Evolutionary conservation across 2,888 invertebrate species (phyloP), one percentile per base, ranked within the genome.

Genomic region (Drosophila emarginata): DNA sequence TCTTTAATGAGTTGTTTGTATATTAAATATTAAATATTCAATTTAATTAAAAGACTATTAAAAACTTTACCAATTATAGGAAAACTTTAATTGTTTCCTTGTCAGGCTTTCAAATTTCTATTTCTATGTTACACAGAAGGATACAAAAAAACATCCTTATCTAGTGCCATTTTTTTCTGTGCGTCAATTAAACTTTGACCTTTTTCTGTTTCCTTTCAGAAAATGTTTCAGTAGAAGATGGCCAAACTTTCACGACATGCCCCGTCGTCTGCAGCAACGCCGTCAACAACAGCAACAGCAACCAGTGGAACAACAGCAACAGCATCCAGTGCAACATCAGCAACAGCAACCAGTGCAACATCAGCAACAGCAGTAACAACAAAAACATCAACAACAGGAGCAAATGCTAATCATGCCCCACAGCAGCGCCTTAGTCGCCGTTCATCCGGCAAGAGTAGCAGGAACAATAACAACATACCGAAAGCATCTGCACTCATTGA

Each of bases 161-260:
- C n/a, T n/a, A n/a, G n/a, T n/a, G n/a, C n/a, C n/a, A n/a, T n/a
- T n/a, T 45, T 45, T 9, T 4, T 45, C 32, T 9, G 54, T 45
- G 26, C 36, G 26, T 61, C 36, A 51, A 18, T 51, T 58, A 18
- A 51, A 37, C 45, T 18, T 32, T 70, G 15, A 28, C 32, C 53
- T 45, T 51, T 36, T 11, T 37, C 12, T 68, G 54, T 54, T 56
- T 36, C 12, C 32, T 90, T 89, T 0, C 78, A 91, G 91, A 91
- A 90, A 82, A 92, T 92, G 92, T 90, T 88, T 86, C 85, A 90
- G 80, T 92, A 92, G 91, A 45, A 91, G 85, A 92, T 92, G 92
- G 92, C 92, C 80, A 92, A 91, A 91, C 88, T 91, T 90, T 90
- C 92, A 87, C 92, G 92, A 91, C 92, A 91, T 87, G 89, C 87